Conservation (phyloP, 2,113 vertebrate genomes). For the Eublepharis macularius region DNA sequence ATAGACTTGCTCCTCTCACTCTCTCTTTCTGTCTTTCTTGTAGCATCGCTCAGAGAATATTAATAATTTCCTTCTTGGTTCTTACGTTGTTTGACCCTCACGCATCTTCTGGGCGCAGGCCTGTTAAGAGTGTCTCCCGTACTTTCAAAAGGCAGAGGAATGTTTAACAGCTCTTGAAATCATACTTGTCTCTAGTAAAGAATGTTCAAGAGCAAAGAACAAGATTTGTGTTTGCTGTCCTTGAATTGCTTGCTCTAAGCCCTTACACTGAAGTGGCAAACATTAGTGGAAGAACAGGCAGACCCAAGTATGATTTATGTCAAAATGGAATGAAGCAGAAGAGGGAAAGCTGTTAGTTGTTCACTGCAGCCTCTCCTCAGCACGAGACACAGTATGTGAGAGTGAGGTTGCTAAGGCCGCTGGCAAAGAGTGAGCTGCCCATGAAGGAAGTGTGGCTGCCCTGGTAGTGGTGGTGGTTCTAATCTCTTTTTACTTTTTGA, state of each 20-base stretch:
- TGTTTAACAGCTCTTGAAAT: background rate
- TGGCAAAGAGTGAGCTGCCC: no score
- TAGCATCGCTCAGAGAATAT: background rate
- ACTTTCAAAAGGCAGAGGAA: constrained; percentile 31
- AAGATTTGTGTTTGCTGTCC: background rate
- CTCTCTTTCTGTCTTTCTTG: background rate
- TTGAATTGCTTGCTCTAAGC: background rate
- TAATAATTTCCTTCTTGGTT: constrained; percentile 32
- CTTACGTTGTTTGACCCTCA: background rate
- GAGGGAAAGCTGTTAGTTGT: background rate
- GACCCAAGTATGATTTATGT: background rate
- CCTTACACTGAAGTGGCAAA: background rate
- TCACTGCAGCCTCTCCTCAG: no score
- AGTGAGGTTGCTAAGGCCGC: no score
- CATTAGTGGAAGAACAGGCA: background rate
- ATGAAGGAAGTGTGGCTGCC: no score
- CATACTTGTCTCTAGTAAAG: constrained; percentile 17
- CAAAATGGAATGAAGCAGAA: background rate
- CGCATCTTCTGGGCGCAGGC: background rate
- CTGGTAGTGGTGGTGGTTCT: no score
- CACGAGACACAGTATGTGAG: no score
- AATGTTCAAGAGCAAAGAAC: constrained; percentile 24
- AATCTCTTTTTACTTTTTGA: no score
- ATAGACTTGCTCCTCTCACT: no score
- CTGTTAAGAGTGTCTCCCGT: background rate